Evolutionary conservation across 2,113 vertebrate genomes (phyloP).

Genomic region (Gracilinanus agilis): DNA sequence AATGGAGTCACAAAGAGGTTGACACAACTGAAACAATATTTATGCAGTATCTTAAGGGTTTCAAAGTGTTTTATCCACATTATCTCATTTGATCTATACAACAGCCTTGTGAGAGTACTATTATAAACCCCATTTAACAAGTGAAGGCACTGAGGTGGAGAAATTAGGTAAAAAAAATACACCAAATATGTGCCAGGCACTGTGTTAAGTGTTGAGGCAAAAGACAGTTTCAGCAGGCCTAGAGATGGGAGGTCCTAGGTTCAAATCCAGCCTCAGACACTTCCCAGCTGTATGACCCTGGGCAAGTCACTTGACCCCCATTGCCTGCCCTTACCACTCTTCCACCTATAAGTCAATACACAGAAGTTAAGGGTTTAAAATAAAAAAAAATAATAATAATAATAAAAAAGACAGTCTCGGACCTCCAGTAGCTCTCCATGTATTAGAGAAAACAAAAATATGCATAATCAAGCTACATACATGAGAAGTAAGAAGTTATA

Average conservation of each 20-base stretch:
- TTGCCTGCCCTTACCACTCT: too few relatives aligned
- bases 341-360: too few relatives aligned
- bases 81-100: neutral
- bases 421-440: neutral
- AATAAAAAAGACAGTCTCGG: neutral
- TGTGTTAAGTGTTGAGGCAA: neutral
- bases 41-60: neutral
- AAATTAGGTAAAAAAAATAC: neutral
- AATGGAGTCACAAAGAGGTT: too few relatives aligned
- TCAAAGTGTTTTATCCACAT: neutral
- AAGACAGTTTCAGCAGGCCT: too few relatives aligned
- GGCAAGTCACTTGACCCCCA: too few relatives aligned
- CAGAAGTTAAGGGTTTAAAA: too few relatives aligned
- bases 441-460: too few relatives aligned
- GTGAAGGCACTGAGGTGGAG: neutral
- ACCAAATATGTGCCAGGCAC: neutral
- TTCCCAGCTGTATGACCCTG: too few relatives aligned
- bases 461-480: neutral
- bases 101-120: neutral
- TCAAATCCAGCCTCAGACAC: too few relatives aligned
- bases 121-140: neutral
- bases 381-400: too few relatives aligned
- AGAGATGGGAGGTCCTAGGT: too few relatives aligned
- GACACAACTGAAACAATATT: neutral
- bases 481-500: neutral